phyloP scores from a whole-genome alignment of 2,888 invertebrate species.

The Heteropelma amictum region DNA sequence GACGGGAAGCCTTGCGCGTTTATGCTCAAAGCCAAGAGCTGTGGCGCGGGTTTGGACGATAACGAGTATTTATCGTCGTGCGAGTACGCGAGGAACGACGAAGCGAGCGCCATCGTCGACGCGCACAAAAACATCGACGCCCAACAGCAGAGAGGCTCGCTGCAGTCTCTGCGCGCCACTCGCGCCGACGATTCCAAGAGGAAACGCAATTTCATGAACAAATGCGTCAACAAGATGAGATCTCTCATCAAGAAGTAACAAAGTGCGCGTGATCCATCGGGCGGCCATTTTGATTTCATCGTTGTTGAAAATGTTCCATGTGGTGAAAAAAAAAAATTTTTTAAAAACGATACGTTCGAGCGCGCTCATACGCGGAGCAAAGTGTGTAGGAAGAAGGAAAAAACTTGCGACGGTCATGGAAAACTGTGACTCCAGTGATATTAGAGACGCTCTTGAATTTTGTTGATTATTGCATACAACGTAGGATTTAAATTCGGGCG shows the following conservation, averaged over 20 bases:
- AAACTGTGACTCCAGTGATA: no score
- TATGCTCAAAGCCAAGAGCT: slow-evolving; percentile 70
- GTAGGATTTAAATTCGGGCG: slow-evolving; percentile 37
- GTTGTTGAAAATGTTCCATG: no score
- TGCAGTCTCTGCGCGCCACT: slow-evolving; percentile 81
- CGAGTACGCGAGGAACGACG: slow-evolving; percentile 63
- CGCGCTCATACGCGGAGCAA: no score
- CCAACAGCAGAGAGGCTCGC: slow-evolving; percentile 78
- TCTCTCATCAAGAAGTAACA: slow-evolving; percentile 71
- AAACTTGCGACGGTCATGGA: no score
- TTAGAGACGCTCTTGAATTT: slow-evolving; percentile 4
- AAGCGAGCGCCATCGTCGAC: not conserved
- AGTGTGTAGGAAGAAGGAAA: no score
- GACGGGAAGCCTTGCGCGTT: slow-evolving; percentile 62
- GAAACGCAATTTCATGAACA: slow-evolving; percentile 90
- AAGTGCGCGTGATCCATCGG: not conserved
- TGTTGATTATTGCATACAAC: slow-evolving; percentile 19
- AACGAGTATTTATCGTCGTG: slow-evolving; percentile 66
- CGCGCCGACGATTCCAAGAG: slow-evolving; percentile 81
- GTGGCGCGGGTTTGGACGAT: slow-evolving; percentile 73
- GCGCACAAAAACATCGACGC: slow-evolving; percentile 2
- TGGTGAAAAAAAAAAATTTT: slow-evolving; percentile 29
- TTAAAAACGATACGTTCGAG: no score
- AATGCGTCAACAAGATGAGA: slow-evolving; percentile 74
- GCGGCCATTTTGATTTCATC: no score